Evolutionary conservation across 2,113 vertebrate genomes (phyloP).

Genomic region (Zosterops borbonicus): DNA sequence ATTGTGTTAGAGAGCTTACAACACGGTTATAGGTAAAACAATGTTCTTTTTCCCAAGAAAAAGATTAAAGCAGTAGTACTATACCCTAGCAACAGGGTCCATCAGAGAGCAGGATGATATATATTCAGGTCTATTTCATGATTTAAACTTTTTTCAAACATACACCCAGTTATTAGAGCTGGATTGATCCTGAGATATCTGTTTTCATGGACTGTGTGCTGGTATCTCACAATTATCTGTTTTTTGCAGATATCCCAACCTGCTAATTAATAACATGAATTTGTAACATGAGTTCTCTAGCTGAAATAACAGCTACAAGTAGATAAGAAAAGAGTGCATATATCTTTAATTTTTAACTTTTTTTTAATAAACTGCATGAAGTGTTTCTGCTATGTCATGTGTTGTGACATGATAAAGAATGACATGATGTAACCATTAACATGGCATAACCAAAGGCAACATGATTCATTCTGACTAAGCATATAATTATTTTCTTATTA

Average conservation of each 20-base stretch:
- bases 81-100: neutral
- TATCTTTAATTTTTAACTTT: neutral
- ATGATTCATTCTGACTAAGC: slow-evolving; percentile 21
- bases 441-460: neutral
- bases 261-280: slow-evolving; percentile 51
- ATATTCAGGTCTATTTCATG: neutral
- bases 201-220: neutral
- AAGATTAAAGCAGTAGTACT: neutral
- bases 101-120: neutral
- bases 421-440: neutral
- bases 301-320: neutral
- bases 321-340: slow-evolving; percentile 11
- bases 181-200: neutral
- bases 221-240: slow-evolving; percentile 56
- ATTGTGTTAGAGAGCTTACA: neutral
- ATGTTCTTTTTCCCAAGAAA: neutral
- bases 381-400: neutral
- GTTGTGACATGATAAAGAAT: slow-evolving; percentile 35
- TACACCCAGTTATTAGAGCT: neutral
- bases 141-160: neutral
- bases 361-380: neutral
- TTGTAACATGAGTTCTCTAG: neutral
- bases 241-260: slow-evolving; percentile 42
- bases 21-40: neutral
- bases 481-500: neutral